Percentiles rank a stretch among this genome's conserved stretches.
These are phyloP conservation scores for Camponotus vicinus DNA, from an alignment of 1,140 invertebrate genomes.

Conservation along the genomic window DNA sequence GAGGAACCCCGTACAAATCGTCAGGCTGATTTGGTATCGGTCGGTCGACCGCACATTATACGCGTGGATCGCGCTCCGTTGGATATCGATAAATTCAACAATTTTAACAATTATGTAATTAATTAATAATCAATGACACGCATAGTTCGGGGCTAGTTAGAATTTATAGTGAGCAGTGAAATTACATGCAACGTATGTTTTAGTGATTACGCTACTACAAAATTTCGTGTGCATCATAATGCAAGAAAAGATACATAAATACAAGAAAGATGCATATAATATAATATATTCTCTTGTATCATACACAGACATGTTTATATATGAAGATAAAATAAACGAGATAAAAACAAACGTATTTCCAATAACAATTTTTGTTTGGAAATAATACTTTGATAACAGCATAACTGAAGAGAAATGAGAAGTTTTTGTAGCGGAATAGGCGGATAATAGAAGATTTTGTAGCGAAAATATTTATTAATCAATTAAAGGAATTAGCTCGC, in stretches of 20 bases:
- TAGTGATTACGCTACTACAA: neutral
- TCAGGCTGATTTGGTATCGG: neutral
- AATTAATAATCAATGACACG: slow-evolving; percentile 22
- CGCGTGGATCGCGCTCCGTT: neutral
- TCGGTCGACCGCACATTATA: neutral
- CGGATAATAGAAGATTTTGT: slow-evolving; percentile 5
- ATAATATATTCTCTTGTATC: neutral
- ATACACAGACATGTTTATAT: neutral
- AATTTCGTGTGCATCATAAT: neutral
- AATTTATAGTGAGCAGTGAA: neutral
- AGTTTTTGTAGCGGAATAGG: neutral
- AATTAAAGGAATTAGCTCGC: slow-evolving; percentile 47
- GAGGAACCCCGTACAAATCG: slow-evolving; percentile 21
- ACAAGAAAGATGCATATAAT: neutral
- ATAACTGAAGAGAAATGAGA: slow-evolving; percentile 10
- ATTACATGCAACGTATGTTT: neutral
- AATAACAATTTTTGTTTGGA: neutral
- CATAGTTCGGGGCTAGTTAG: neutral
- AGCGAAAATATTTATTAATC: slow-evolving; percentile 53
- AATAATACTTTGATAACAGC: slow-evolving; percentile 3
- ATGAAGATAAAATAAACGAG: neutral
- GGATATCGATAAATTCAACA: slow-evolving; percentile 10
- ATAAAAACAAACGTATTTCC: neutral
- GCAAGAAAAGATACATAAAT: neutral
- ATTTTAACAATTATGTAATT: slow-evolving; percentile 47